Percentiles rank a stretch among this genome's conserved stretches.
phyloP scores from a whole-genome alignment of 2,888 invertebrate genomes.

The Eudasyphora cyanicolor region DNA sequence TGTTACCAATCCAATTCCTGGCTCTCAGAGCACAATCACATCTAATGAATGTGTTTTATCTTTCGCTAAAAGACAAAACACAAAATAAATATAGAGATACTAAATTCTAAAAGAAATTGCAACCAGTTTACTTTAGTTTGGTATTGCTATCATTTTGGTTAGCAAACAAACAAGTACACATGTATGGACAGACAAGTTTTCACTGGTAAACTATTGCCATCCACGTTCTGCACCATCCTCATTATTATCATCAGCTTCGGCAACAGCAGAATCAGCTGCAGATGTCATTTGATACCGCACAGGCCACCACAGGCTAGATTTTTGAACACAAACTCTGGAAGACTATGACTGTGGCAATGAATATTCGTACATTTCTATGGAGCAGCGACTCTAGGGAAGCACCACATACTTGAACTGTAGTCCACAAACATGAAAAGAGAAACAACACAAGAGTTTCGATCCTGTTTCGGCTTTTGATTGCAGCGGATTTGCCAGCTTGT shows the following conservation, averaged over 20 bases:
- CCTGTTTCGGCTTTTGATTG: conserved; percentile 9
- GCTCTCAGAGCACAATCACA: not conserved
- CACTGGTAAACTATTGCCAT: not conserved
- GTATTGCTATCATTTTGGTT: not conserved
- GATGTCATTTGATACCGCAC: conserved; percentile 24
- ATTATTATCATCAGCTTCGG: no score
- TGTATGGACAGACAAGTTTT: conserved; percentile 10
- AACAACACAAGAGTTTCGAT: not conserved
- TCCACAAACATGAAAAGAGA: not conserved
- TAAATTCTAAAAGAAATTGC: conserved; percentile 40
- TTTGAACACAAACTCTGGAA: not conserved
- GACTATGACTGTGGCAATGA: not conserved
- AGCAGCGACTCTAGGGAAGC: not conserved
- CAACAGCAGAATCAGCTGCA: no score
- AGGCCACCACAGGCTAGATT: not conserved
- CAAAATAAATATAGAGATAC: not conserved
- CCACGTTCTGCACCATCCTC: not conserved
- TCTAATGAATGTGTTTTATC: not conserved
- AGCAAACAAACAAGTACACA: conserved; percentile 3
- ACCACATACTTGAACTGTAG: conserved; percentile 17
- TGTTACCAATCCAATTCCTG: not conserved
- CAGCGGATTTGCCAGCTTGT: not conserved
- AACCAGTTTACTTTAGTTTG: conserved; percentile 50
- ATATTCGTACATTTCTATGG: not conserved
- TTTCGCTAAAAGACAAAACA: not conserved